Evolutionary conservation across 2,888 invertebrate genomes (phyloP).

Genomic region (Agapostemon virescens): DNA sequence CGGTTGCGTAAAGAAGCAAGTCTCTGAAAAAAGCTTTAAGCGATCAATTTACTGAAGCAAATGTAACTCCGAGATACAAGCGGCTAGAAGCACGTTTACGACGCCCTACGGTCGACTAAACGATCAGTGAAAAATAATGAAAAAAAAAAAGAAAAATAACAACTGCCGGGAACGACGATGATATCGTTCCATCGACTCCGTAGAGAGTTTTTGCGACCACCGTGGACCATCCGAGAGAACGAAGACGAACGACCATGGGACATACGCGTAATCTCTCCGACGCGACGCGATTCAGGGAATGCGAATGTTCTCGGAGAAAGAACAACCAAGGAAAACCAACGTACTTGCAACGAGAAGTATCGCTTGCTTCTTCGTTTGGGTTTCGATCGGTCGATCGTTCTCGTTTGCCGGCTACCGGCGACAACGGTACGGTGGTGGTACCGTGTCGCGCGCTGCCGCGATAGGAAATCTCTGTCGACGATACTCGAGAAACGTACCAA

Average conservation of each 20-base stretch:
- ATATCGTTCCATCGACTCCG: constrained; percentile 9
- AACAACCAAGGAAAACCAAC: background rate
- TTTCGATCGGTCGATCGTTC: constrained; percentile 41
- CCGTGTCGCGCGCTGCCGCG: constrained; percentile 38
- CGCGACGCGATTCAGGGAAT: constrained; percentile 14
- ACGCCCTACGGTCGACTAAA: constrained; percentile 49
- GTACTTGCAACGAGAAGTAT: too few relatives aligned
- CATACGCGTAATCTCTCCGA: constrained; percentile 58
- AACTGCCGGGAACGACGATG: constrained; percentile 18
- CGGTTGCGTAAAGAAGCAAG: constrained; percentile 58
- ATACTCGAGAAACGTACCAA: too few relatives aligned
- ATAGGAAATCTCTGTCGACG: constrained; percentile 6
- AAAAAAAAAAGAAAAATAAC: too few relatives aligned
- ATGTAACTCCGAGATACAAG: constrained; percentile 54
- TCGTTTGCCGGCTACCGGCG: constrained; percentile 30
- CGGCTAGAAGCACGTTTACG: constrained; percentile 58
- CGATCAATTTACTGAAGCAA: constrained; percentile 57
- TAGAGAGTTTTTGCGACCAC: constrained; percentile 6
- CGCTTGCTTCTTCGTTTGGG: too few relatives aligned
- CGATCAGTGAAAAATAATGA: too few relatives aligned
- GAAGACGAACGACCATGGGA: constrained; percentile 67
- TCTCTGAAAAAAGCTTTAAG: constrained; percentile 59
- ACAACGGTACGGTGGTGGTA: too few relatives aligned
- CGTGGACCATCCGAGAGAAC: constrained; percentile 28
- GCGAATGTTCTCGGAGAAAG: background rate